These are phyloP conservation scores for Cheirogaleus medius DNA, from an alignment of 2,113 vertebrate species.

Conservation along the genomic window DNA sequence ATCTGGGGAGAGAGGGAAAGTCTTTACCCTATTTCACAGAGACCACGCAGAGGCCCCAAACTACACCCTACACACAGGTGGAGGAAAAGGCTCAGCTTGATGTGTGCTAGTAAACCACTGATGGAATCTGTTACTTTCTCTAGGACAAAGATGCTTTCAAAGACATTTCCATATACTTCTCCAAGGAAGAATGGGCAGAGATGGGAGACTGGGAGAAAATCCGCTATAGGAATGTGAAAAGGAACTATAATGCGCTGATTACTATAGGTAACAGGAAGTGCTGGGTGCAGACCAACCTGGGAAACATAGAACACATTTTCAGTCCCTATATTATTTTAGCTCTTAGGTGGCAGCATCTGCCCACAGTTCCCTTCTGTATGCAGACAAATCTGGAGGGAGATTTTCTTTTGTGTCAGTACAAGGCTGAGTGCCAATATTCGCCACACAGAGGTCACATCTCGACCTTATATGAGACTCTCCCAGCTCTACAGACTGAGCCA, in stretches of 20 bases:
- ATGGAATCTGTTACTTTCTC: background rate
- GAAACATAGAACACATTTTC: background rate
- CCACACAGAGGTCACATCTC: background rate
- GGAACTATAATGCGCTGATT: constrained; percentile 68
- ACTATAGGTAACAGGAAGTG: constrained; percentile 56
- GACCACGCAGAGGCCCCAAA: background rate
- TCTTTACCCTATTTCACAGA: background rate
- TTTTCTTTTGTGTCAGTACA: rapidly evolving
- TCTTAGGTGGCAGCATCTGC: background rate
- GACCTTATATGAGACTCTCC: background rate
- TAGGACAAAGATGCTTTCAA: constrained; percentile 65
- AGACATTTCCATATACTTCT: constrained; percentile 74
- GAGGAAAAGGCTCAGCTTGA: background rate
- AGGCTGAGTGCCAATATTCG: background rate
- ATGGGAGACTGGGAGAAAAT: constrained; percentile 77
- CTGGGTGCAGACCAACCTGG: background rate
- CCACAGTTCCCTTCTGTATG: background rate
- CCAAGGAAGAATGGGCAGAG: constrained; percentile 71
- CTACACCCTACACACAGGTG: background rate
- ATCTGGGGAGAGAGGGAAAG: background rate
- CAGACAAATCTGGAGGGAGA: background rate
- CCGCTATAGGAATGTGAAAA: constrained; percentile 76
- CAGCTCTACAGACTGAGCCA: rapidly evolving
- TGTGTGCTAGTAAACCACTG: background rate
- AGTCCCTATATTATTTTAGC: background rate